Evolutionary conservation across 1,140 invertebrate genomes (phyloP), one percentile per base, ranked within the genome.

Genomic region (Hyphantria cunea): DNA sequence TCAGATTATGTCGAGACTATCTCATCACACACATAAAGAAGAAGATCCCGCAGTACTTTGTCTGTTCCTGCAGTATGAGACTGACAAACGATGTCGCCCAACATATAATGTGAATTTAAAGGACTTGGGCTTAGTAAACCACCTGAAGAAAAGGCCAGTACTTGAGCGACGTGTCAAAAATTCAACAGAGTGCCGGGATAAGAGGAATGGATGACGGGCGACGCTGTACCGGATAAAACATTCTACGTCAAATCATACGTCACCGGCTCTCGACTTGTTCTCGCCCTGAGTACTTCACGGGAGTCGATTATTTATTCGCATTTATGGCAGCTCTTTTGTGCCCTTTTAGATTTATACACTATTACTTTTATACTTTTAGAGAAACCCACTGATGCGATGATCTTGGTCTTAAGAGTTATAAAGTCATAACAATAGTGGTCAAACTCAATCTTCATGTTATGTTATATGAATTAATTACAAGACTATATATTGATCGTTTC

Each of bases 201-300:
- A 88, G 88, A 86, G 86, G 82, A 88, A 89, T 88, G 74, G 78
- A 89, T 86, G 81, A 83, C 80, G 72, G 74, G 44, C 72, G 70
- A 70, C 76, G 76, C 65, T 69, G 76, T 64, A 66, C 70, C 80
- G 77, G 84, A 86, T 88, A 89, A 88, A 89, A 90, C 88, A 89
- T 88, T 89, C 85, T 80, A 80, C 79, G 80, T 90, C 85, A 89
- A 88, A 90, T 82, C 84, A 84, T 90, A 89, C 82, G 84, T 90
- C 88, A 88, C 84, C 64, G 82, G 82, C 81, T 86, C 84, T 76
- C 81, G 67, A 80, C 76, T 85, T 83, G 82, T 85, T 84, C 84
- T 82, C 82, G 70, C 73, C 65, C 76, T 78, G 80, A 88, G 83
- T 89, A 76, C 84, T 88, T 79, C 75, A 73, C 77, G 78, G 81